phyloP scores from a whole-genome alignment of 2,888 invertebrate species.

The Chirona hameri region DNA sequence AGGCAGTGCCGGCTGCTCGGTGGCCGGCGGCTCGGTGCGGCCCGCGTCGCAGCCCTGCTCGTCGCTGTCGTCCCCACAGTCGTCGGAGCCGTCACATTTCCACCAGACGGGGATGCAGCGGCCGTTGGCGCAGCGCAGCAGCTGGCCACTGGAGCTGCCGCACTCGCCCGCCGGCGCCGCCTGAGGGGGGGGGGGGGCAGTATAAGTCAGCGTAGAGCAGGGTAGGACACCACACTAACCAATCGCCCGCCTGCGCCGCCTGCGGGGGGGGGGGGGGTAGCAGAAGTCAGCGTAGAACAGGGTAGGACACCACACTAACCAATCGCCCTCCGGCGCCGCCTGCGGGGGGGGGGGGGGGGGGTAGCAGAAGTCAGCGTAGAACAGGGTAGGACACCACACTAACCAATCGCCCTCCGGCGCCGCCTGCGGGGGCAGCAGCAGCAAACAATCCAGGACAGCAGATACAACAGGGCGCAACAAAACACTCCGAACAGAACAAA shows the following conservation, averaged over 20 bases:
- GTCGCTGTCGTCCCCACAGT: conserved; percentile 42
- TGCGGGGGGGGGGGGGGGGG: background rate
- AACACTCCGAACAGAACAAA: no score
- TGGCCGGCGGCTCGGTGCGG: conserved; percentile 41
- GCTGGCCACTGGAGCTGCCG: background rate
- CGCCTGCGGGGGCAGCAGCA: no score
- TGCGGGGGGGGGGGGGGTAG: background rate
- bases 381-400: background rate
- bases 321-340: background rate
- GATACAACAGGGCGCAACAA: no score
- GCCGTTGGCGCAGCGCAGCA: conserved; percentile 54
- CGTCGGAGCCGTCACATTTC: conserved; percentile 68
- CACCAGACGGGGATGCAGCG: conserved; percentile 46
- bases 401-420: no score
- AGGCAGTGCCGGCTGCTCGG: conserved; percentile 24
- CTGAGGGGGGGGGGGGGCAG: background rate
- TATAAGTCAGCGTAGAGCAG: background rate
- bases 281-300: background rate
- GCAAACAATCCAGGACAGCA: no score
- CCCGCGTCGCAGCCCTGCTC: conserved; percentile 38
- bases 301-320: no score
- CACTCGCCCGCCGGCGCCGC: background rate
- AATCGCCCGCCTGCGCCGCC: no score
- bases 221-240: background rate
- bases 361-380: no score